A percentile compares a stretch with the other conserved stretches of the same genome.
Conservation (phyloP, 2,888 invertebrate species). For the Thereva nobilitata region DNA sequence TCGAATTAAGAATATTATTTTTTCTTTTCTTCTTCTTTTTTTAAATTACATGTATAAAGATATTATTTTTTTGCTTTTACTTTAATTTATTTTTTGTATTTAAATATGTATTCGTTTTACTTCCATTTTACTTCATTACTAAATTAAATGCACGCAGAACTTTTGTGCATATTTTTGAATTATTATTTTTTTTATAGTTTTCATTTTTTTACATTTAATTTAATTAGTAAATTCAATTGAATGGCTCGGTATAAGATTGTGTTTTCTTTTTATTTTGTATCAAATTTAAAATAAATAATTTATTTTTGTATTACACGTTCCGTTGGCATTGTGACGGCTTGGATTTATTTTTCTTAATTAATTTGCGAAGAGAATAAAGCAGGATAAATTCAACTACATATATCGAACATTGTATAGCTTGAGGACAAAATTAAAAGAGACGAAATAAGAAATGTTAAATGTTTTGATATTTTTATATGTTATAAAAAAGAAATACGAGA, state of each 20-base stretch:
- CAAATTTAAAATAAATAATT: slow-evolving; percentile 45
- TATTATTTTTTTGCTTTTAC: slow-evolving; percentile 41
- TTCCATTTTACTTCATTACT: slow-evolving; percentile 34
- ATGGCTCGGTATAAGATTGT: slow-evolving; percentile 55
- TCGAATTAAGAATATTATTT: slow-evolving; percentile 46
- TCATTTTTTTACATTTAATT: slow-evolving; percentile 44
- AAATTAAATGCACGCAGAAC: slow-evolving; percentile 27
- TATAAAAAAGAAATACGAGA: too few relatives aligned
- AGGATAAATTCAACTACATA: too few relatives aligned
- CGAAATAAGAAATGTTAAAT: too few relatives aligned
- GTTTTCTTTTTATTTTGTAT: slow-evolving; percentile 47
- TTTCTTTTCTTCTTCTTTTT: slow-evolving; percentile 18
- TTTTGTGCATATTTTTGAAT: slow-evolving; percentile 23
- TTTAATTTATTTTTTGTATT: slow-evolving; percentile 25
- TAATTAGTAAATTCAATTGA: slow-evolving; percentile 55
- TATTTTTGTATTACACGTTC: slow-evolving; percentile 42
- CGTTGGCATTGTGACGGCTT: slow-evolving; percentile 35
- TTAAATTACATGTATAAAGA: slow-evolving; percentile 37
- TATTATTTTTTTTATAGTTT: slow-evolving; percentile 43
- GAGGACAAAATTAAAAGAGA: too few relatives aligned
- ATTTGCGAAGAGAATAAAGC: too few relatives aligned
- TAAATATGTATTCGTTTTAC: slow-evolving; percentile 27
- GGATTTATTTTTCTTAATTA: background rate
- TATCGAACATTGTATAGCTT: too few relatives aligned
- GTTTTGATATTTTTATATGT: too few relatives aligned